These are phyloP conservation scores for Chionomys nivalis DNA, from an alignment of 2,113 vertebrate species.

Conservation along the genomic window DNA sequence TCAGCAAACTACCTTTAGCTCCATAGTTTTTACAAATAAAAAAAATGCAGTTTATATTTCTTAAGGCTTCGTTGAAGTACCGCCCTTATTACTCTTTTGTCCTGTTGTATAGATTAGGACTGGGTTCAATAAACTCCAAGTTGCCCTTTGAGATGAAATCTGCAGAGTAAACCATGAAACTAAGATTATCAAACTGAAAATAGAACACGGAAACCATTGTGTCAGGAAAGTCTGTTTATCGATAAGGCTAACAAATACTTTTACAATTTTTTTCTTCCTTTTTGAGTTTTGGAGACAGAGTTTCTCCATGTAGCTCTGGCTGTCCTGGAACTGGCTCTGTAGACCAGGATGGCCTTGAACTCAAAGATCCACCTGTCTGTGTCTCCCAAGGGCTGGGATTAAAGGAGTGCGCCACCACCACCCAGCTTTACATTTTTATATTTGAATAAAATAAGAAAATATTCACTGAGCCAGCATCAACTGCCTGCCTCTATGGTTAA, in stretches of 20 bases:
- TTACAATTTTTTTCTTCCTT: background rate
- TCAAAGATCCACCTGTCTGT: background rate
- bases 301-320: background rate
- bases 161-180: background rate
- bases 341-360: background rate
- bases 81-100: background rate
- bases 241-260: background rate
- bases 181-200: slow-evolving; percentile 37
- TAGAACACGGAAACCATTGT: slow-evolving; percentile 31
- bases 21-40: background rate
- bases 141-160: slow-evolving; percentile 41
- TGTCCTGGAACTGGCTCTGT: background rate
- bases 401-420: background rate
- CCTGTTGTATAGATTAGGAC: slow-evolving; percentile 32
- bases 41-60: slow-evolving; percentile 8
- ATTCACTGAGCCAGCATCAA: background rate
- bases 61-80: background rate
- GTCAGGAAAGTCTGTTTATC: slow-evolving; percentile 10
- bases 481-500: background rate
- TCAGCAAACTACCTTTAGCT: background rate
- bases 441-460: slow-evolving; percentile 42
- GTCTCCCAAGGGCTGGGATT: background rate
- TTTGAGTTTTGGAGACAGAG: background rate
- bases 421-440: background rate
- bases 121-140: slow-evolving; percentile 46